Evolutionary conservation across 1,140 invertebrate species (phyloP).

Genomic region (Drosophila takahashii): DNA sequence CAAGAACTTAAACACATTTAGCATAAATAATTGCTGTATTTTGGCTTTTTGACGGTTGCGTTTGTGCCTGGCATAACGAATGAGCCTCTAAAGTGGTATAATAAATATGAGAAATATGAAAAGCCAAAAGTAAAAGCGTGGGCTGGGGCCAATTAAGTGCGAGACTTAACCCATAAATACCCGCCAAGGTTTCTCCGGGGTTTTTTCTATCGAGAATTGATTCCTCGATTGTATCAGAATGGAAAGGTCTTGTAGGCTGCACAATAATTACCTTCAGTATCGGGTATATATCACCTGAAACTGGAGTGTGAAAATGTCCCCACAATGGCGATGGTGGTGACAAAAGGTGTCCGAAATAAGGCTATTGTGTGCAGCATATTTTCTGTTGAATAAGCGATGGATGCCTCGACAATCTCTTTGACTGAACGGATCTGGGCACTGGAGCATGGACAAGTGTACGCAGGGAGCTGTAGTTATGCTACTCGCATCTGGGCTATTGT

Average conservation of each 20-base stretch:
- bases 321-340: slow-evolving; percentile 51
- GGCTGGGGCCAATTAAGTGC: slow-evolving; percentile 46
- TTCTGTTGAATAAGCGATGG: slow-evolving; percentile 60
- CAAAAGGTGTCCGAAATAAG: slow-evolving; percentile 56
- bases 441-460: slow-evolving; percentile 49
- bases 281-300: slow-evolving; percentile 38
- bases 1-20: slow-evolving; percentile 57
- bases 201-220: slow-evolving; percentile 58
- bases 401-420: slow-evolving; percentile 52
- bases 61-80: slow-evolving; percentile 64
- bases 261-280: slow-evolving; percentile 39
- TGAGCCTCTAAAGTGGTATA: slow-evolving; percentile 63
- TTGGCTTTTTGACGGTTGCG: slow-evolving; percentile 50
- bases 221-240: slow-evolving; percentile 34
- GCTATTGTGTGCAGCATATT: slow-evolving; percentile 56
- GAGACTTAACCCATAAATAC: slow-evolving; percentile 25
- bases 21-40: slow-evolving; percentile 74
- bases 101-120: slow-evolving; percentile 40
- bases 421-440: slow-evolving; percentile 47
- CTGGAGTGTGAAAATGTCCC: slow-evolving; percentile 78
- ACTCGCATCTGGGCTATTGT: slow-evolving; percentile 57
- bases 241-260: slow-evolving; percentile 40
- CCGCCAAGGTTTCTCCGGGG: slow-evolving; percentile 30
- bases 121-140: slow-evolving; percentile 67
- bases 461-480: slow-evolving; percentile 2